These are phyloP conservation scores for Opisthograptis luteolata DNA, from an alignment of 2,888 invertebrate species.

Conservation along the genomic window DNA sequence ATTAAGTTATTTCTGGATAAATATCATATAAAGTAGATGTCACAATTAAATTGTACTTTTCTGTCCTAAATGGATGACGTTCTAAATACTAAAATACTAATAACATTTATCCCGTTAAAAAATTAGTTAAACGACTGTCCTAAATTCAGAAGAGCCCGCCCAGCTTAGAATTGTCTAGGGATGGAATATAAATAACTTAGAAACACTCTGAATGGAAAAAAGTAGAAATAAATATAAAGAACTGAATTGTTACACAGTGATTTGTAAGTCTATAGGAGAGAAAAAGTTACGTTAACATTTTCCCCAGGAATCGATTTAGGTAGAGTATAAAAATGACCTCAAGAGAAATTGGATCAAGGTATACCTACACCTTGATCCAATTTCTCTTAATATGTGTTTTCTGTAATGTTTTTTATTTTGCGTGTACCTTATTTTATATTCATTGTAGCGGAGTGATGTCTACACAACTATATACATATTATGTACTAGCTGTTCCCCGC, in stretches of 20 bases:
- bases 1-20: too few relatives aligned
- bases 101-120: too few relatives aligned
- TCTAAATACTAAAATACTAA: too few relatives aligned
- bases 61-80: too few relatives aligned
- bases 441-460: too few relatives aligned
- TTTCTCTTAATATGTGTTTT: too few relatives aligned
- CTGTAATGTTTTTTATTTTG: background rate
- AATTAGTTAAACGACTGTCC: too few relatives aligned
- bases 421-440: background rate
- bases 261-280: conserved; percentile 1
- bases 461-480: too few relatives aligned
- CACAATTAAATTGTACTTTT: too few relatives aligned
- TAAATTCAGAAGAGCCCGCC: background rate
- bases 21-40: too few relatives aligned
- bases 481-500: too few relatives aligned
- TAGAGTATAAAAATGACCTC: background rate
- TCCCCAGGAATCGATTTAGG: conserved; percentile 8
- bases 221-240: conserved; percentile 1
- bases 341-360: background rate
- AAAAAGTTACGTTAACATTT: conserved; percentile 1
- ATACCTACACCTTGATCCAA: too few relatives aligned
- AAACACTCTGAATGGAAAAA: background rate
- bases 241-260: conserved; percentile 2
- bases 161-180: background rate
- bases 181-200: conserved; percentile 7